Base-by-base conservation (phyloP, 2,113 vertebrate species). In the Zosterops japonicus region DNA sequence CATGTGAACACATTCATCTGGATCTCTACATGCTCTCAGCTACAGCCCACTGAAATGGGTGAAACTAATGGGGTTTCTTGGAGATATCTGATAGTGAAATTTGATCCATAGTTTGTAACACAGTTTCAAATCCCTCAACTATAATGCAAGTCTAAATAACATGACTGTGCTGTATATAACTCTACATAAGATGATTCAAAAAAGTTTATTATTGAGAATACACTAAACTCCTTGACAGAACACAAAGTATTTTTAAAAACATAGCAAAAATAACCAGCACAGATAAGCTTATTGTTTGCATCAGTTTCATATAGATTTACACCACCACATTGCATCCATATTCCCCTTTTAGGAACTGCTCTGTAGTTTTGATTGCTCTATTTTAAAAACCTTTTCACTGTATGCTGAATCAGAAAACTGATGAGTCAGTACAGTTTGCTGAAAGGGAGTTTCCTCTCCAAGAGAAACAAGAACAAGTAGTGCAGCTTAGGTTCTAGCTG, bases 361-460 rank as follows among this genome's bases (percentile, higher is more conserved):
- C 82, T 64, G 49, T 49, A 77, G 68, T 80, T 90, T 69, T 77
- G 84, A 85, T 88, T 68, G 55, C 35, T 97, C 85, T n/a, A 5
- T 64, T 78, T 91, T 72, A 85, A 93, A 75, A 69, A 9, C 6
- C 7, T 19, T 78, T 94, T 93, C 49, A 87, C 72, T 31, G 88
- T 65, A 87, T 1, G 9, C 74, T 95, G 91, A 76, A 82, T 94
- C 61, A 94, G 75, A 97, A 93, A 94, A 94, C 71, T 95, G 94
- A 82, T 92, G 95, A 97, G 93, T 96, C 96, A 94, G 88, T 72
- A 22, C 28, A 77, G 80, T 53, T 87, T 52, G 42, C 44, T 85
- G 76, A 96, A 77, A 85, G 89, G 63, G 89, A 90, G 68, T 79
- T 94, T 96, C 76, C 89, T 92, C 94, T 96, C 88, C 77, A 84